Percentiles rank a stretch among this genome's conserved stretches.
phyloP scores from a whole-genome alignment of 2,888 invertebrate species.

The Leucophora obtusa region DNA sequence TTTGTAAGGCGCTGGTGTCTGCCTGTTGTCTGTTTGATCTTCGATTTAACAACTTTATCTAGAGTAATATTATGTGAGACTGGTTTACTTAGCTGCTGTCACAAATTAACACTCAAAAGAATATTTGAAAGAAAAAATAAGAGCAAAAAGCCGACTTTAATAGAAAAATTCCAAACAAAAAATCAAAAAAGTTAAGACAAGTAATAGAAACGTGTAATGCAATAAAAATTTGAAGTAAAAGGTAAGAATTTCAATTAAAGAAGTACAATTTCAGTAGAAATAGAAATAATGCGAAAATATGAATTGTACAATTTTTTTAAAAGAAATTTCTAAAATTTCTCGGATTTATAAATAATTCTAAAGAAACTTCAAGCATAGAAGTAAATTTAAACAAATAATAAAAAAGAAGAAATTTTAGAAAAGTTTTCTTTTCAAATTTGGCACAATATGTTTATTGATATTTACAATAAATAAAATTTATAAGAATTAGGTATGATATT shows the following conservation, averaged over 20 bases:
- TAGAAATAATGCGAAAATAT: background rate
- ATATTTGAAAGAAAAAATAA: slow-evolving; percentile 8
- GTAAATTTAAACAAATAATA: too few relatives aligned
- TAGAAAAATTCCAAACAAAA: background rate
- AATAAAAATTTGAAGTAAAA: too few relatives aligned
- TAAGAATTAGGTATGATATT: too few relatives aligned
- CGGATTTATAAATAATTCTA: background rate
- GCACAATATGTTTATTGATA: too few relatives aligned
- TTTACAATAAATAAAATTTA: too few relatives aligned
- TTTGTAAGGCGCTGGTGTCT: slow-evolving; percentile 23
- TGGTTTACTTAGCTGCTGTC: slow-evolving; percentile 56
- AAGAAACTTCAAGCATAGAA: background rate
- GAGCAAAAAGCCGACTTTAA: slow-evolving; percentile 1
- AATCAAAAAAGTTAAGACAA: background rate
- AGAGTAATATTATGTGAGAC: slow-evolving; percentile 65
- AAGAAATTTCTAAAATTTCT: background rate
- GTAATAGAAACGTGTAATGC: too few relatives aligned
- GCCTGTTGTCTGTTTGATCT: slow-evolving; percentile 51
- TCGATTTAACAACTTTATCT: slow-evolving; percentile 60
- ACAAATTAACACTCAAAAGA: slow-evolving; percentile 40
- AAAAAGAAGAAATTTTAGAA: background rate
- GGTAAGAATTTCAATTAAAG: slow-evolving; percentile 11
- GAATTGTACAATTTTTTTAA: background rate
- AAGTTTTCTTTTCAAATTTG: background rate
- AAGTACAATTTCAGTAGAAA: slow-evolving; percentile 4